Evolutionary conservation across 1,140 invertebrate genomes (phyloP).

Genomic region (Sweltsa coloradensis): DNA sequence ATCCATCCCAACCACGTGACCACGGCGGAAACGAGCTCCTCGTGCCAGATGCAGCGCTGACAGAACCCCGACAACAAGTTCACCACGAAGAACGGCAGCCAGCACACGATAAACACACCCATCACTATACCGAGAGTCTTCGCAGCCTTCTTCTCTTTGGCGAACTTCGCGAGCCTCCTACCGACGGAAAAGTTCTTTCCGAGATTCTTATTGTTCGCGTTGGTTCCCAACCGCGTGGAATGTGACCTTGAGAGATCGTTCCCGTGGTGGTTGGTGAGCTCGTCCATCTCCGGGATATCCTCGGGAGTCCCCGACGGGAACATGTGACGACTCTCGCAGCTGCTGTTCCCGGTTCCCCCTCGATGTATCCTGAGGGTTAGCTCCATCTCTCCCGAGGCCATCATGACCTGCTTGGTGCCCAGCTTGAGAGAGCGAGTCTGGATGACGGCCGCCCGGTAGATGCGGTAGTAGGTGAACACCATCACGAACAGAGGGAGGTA

Average conservation of each 20-base stretch:
- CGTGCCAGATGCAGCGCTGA: slow-evolving; percentile 71
- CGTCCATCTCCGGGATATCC: slow-evolving; percentile 52
- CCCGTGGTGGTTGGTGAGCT: slow-evolving; percentile 45
- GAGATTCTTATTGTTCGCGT: slow-evolving; percentile 33
- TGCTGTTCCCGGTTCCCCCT: slow-evolving; percentile 45
- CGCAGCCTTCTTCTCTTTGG: slow-evolving; percentile 91
- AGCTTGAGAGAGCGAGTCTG: slow-evolving; percentile 84
- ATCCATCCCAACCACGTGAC: slow-evolving; percentile 99
- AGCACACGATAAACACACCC: slow-evolving; percentile 98
- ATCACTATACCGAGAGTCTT: slow-evolving; percentile 90
- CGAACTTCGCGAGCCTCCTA: slow-evolving; percentile 81
- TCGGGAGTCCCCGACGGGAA: slow-evolving; percentile 36
- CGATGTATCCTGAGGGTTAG: slow-evolving; percentile 80
- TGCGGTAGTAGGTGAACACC: slow-evolving; percentile 94
- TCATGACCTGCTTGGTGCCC: slow-evolving; percentile 74
- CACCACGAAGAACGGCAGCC: slow-evolving; percentile 96
- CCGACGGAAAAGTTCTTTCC: slow-evolving; percentile 81
- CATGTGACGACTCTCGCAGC: slow-evolving; percentile 27
- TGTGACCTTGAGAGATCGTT: slow-evolving; percentile 53
- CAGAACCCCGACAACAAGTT: slow-evolving; percentile 88
- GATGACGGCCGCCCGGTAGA: slow-evolving; percentile 86
- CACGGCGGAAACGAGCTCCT: slow-evolving; percentile 80
- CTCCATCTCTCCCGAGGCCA: slow-evolving; percentile 67
- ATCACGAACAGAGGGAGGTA: slow-evolving; percentile 95
- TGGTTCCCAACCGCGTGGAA: slow-evolving; percentile 35